These are phyloP conservation scores for Stomatorhinus walkeri DNA, from an alignment of 2,797 vertebrate species.

Conservation along the genomic window DNA sequence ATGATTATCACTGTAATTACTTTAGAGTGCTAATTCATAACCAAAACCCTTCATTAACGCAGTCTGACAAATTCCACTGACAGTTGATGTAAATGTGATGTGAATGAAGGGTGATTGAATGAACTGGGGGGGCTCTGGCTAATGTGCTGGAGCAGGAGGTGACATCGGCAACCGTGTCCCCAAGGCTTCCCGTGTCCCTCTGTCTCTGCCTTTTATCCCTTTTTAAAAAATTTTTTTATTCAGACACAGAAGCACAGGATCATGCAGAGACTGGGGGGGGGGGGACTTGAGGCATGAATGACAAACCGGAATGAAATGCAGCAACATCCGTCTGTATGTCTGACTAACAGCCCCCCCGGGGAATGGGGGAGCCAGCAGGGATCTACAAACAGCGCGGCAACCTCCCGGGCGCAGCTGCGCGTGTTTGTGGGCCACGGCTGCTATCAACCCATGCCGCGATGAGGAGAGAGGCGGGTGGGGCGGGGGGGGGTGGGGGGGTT, in stretches of 20 bases:
- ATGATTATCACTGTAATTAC: background rate
- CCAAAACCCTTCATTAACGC: background rate
- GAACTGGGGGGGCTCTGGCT: background rate
- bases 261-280: background rate
- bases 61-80: background rate
- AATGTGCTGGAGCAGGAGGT: constrained; percentile 17
- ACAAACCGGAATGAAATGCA: constrained; percentile 11
- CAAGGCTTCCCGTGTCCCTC: background rate
- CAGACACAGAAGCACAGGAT: background rate
- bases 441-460: background rate
- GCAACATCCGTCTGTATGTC: background rate
- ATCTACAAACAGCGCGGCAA: background rate
- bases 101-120: background rate
- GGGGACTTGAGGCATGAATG: background rate
- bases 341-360: background rate
- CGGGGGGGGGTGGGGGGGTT: background rate
- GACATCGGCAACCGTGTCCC: constrained; percentile 35
- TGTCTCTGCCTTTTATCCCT: constrained; percentile 22
- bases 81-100: background rate
- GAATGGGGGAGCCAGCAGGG: background rate
- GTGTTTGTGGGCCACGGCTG: background rate
- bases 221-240: background rate
- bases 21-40: background rate
- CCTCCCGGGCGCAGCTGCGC: background rate
- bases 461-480: background rate